phyloP scores from a whole-genome alignment of 2,888 invertebrate genomes.

The Pocota personata region DNA sequence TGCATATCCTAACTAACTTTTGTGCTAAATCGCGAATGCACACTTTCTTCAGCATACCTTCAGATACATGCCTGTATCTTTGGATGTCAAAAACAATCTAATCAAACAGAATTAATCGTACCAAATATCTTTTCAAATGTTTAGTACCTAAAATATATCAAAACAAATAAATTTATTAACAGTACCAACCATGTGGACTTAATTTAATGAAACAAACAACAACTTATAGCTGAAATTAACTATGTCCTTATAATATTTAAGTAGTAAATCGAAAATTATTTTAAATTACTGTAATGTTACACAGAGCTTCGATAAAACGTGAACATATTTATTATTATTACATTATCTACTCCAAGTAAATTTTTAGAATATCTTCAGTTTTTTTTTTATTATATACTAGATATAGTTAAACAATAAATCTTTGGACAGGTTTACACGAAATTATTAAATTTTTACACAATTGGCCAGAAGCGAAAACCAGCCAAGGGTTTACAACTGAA shows the following conservation, averaged over 20 bases:
- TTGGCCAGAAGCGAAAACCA: slow-evolving; percentile 63
- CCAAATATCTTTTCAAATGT: too few relatives aligned
- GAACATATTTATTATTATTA: slow-evolving; percentile 69
- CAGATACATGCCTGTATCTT: too few relatives aligned
- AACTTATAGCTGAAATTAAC: slow-evolving; percentile 37
- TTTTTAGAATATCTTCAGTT: neutral
- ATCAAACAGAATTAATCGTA: too few relatives aligned
- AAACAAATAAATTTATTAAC: too few relatives aligned
- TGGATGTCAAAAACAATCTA: too few relatives aligned
- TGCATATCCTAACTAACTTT: too few relatives aligned
- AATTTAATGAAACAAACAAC: too few relatives aligned
- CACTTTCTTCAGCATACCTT: too few relatives aligned
- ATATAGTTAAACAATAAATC: slow-evolving; percentile 43
- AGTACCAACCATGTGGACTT: too few relatives aligned
- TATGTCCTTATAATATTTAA: neutral
- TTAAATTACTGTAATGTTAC: slow-evolving; percentile 80
- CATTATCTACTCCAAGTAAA: slow-evolving; percentile 20
- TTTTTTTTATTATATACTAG: slow-evolving; percentile 12
- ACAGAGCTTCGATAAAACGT: slow-evolving; percentile 80
- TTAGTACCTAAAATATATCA: too few relatives aligned
- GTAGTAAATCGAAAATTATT: slow-evolving; percentile 42
- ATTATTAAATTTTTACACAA: slow-evolving; percentile 32
- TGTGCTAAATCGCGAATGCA: too few relatives aligned
- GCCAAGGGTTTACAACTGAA: slow-evolving; percentile 58
- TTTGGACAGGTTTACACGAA: slow-evolving; percentile 63